phyloP scores from a whole-genome alignment of 2,888 invertebrate species.

The Steinernema carpocapsae region DNA sequence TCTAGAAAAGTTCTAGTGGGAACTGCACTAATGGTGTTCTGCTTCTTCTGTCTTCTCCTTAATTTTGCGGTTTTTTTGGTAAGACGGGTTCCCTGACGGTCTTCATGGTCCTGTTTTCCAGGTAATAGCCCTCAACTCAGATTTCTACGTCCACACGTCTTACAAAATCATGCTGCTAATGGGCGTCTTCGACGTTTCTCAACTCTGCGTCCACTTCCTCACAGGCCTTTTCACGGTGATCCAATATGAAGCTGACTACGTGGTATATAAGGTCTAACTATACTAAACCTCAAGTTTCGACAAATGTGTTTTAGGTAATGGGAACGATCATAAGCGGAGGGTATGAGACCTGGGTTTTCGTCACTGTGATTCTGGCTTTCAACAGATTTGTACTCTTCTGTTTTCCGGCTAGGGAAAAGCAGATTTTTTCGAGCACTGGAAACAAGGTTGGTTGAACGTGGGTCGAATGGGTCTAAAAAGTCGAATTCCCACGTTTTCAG shows the following conservation, averaged over 20 bases:
- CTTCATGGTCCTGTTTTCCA: not conserved
- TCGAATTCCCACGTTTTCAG: not conserved
- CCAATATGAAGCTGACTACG: not conserved
- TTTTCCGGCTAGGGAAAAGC: not conserved
- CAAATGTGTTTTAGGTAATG: not conserved
- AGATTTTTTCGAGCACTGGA: not conserved
- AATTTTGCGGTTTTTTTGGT: not conserved
- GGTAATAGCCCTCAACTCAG: not conserved
- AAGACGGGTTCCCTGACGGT: not conserved
- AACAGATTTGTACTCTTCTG: constrained; percentile 14
- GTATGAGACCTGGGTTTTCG: constrained; percentile 13
- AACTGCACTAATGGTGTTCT: not conserved
- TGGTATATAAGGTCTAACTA: not conserved
- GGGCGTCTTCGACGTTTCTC: constrained; percentile 21
- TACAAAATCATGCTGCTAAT: constrained; percentile 29
- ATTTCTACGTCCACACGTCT: constrained; percentile 10
- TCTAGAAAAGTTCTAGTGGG: not conserved
- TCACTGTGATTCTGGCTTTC: constrained; percentile 10
- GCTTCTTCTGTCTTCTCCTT: not conserved
- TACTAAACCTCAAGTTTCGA: no score
- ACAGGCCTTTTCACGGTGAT: constrained; percentile 2
- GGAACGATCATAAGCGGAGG: constrained; percentile 9
- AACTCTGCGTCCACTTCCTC: not conserved
- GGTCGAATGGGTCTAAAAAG: no score
- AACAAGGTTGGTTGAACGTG: constrained; percentile 2